Base-by-base conservation (phyloP, 2,113 vertebrate genomes). In the Calidris pugnax region DNA sequence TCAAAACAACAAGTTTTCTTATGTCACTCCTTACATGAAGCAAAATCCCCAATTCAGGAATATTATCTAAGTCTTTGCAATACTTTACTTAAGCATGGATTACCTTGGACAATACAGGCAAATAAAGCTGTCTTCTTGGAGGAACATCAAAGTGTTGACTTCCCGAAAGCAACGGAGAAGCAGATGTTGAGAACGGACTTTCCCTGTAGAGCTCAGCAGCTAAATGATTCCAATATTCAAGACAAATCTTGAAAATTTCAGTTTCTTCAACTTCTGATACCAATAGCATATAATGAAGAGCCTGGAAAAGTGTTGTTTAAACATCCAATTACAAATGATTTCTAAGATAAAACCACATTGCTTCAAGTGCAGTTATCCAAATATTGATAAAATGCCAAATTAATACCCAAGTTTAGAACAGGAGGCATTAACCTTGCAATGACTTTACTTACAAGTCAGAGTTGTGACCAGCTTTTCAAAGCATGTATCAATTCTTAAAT, bases 191-290 rank as follows among this genome's bases (percentile, higher is more conserved):
- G 97, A 99, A 99, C 0, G 99, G 99, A 95, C 99, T 99, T 87
- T 99, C 99, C 97, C 99, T 98, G 95, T 99, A 99, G 6, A 99
- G 98, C 96, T 99, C 99, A 81, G 99, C 99, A 57, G 99, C 99
- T 96, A 99, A 97, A 87, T 99, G 99, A 98, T 99, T 99, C 99
- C 99, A 99, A 96, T 99, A 99, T 90, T 99, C 99, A 63, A 99
- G 98, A 91, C 99, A 99, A 74, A 99, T 99, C 98, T 99, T 99
- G 96, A 99, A 99, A 94, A 99, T 99, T 98, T 99, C 99, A 0
- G 99, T 99, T 98, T 99, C 99, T 95, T 99, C 99, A 69, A 99
- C 99, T 98, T 99, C 99, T 32, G 99, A 99, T 60, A 99, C 99
- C 97, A 99, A 87, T 76, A 99, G 97, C 99, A 99, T 99, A 96